phyloP scores from a whole-genome alignment of 2,888 invertebrate genomes.

The Shargacucullia verbasci region DNA sequence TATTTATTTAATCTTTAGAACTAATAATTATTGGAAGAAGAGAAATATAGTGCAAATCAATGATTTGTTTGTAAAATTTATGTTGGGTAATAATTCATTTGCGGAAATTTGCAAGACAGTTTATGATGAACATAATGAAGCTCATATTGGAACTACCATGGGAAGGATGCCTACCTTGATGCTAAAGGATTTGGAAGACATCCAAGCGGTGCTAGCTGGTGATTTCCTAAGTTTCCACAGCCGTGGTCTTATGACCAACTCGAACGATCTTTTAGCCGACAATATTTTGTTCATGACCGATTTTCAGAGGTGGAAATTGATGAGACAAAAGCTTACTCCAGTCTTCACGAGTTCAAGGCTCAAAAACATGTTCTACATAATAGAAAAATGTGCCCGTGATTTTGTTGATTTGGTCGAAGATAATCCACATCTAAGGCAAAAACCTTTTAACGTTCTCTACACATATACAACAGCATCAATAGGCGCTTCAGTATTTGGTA shows the following conservation, averaged over 20 bases:
- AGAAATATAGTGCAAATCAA: conserved; percentile 65
- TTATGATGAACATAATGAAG: conserved; percentile 65
- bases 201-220: conserved; percentile 69
- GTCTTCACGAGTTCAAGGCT: conserved; percentile 76
- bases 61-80: conserved; percentile 64
- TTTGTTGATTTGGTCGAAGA: conserved; percentile 67
- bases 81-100: conserved; percentile 65
- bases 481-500: conserved; percentile 80
- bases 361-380: conserved; percentile 78
- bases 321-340: conserved; percentile 78
- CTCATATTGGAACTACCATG: conserved; percentile 65
- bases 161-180: conserved; percentile 67
- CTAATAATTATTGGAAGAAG: conserved; percentile 72
- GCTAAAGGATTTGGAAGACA: conserved; percentile 69
- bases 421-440: conserved; percentile 54
- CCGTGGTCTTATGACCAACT: conserved; percentile 67
- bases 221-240: conserved; percentile 74
- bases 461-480: conserved; percentile 75
- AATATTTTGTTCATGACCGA: conserved; percentile 73
- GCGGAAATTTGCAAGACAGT: conserved; percentile 68
- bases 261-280: conserved; percentile 70
- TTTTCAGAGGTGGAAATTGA: conserved; percentile 73
- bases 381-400: conserved; percentile 72
- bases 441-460: conserved; percentile 68
- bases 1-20: conserved; percentile 30